A percentile compares a stretch with the other conserved stretches of the same genome.
phyloP scores from a whole-genome alignment of 1,140 invertebrate species.

The Drosophila ananassae region DNA sequence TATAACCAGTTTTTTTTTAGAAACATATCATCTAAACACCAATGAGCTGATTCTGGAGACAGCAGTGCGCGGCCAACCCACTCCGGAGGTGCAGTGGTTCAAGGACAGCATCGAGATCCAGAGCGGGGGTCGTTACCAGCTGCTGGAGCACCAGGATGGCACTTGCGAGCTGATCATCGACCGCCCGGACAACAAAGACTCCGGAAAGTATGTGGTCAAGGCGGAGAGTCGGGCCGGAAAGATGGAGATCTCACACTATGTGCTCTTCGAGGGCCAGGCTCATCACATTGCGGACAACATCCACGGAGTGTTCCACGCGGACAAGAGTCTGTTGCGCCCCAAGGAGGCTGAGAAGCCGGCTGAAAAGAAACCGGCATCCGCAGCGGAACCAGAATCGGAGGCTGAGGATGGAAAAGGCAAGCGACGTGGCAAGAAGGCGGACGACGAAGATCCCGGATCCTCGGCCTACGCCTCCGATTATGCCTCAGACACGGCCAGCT shows the following conservation, averaged over 20 bases:
- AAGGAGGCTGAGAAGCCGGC: slow-evolving; percentile 70
- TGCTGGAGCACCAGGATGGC: slow-evolving; percentile 75
- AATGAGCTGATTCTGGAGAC: slow-evolving; percentile 83
- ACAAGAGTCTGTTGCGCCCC: slow-evolving; percentile 72
- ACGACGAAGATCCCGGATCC: slow-evolving; percentile 57
- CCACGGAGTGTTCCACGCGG: slow-evolving; percentile 83
- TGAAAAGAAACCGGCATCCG: slow-evolving; percentile 16
- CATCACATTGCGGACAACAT: slow-evolving; percentile 81
- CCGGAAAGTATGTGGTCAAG: slow-evolving; percentile 77
- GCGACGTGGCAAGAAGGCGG: slow-evolving; percentile 59
- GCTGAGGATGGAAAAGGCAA: slow-evolving; percentile 62
- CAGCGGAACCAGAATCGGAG: slow-evolving; percentile 47
- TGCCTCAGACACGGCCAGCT: slow-evolving; percentile 68
- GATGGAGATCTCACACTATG: slow-evolving; percentile 74
- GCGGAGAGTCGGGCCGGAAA: slow-evolving; percentile 80
- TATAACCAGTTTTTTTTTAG: slow-evolving; percentile 34
- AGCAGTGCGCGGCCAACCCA: slow-evolving; percentile 90
- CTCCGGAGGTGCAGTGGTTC: slow-evolving; percentile 92
- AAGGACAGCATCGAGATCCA: slow-evolving; percentile 89
- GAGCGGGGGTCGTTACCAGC: slow-evolving; percentile 63
- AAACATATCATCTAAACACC: slow-evolving; percentile 79
- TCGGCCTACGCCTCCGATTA: slow-evolving; percentile 66
- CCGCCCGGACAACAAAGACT: slow-evolving; percentile 72
- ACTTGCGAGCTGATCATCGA: slow-evolving; percentile 76
- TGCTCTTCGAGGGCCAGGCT: slow-evolving; percentile 74